Base-by-base conservation (phyloP, 2,113 vertebrate species). In the Aegotheles bennettii region DNA sequence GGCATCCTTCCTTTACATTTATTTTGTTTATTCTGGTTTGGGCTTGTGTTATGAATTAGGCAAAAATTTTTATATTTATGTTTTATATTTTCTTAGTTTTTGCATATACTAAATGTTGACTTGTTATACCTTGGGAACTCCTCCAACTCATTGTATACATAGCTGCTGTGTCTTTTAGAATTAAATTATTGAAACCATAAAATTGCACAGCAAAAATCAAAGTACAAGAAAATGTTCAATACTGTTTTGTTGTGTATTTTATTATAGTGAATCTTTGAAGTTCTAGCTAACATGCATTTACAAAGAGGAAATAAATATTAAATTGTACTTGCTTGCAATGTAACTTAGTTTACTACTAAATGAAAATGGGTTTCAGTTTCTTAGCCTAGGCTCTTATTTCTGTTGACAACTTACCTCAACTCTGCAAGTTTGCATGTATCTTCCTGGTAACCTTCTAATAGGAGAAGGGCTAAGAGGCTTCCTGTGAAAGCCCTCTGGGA, bases 281-380 rank as follows among this genome's bases (percentile, higher is more conserved):
- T 73, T 31, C 18, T 76, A 70, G 16, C 40, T 84, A 75, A 36
- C 4, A 40, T 1, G 7, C 8, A 5, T n/a, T 42, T 74, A 18
- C 0, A 2, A 73, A 74, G 45, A 70, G 16, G 31, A 74, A 92
- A 61, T 13, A 48, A 73, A 28, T 54, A 35, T 14, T 18, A 51
- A 61, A 33, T 21, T 57, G 12, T 63, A 36, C 7, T 54, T 78
- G 23, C 51, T 67, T 53, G 68, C 16, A 59, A 1, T 18, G 33
- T 23, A 36, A 25, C 8, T 35, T 76, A 13, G 10, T 23, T 69
- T 1, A 2, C 40, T 85, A 18, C 21, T 74, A n/a, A 73, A 43
- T 0, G 0, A 67, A 61, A 75, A 19, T 1, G 0, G 31, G 26
- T 14, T 86, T 79, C 6, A 11, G 6, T 68, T 57, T 73, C 38